Percentiles rank a stretch among this genome's conserved stretches.
These are phyloP conservation scores for Apus apus DNA, from an alignment of 2,113 vertebrate genomes.

Conservation along the genomic window DNA sequence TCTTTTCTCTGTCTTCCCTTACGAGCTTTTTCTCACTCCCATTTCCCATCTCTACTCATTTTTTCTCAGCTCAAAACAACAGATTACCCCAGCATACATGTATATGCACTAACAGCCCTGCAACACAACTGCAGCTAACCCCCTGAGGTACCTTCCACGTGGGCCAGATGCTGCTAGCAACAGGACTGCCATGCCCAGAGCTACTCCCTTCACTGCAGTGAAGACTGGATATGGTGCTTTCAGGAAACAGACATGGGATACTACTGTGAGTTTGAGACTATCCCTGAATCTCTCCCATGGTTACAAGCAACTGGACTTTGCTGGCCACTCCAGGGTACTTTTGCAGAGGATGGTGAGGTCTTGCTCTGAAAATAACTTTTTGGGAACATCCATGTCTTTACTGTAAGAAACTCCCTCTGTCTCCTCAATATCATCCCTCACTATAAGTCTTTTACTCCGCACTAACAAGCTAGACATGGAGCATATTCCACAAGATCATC, in stretches of 20 bases:
- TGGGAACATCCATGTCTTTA: neutral
- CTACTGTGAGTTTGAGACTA: neutral
- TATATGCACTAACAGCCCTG: neutral
- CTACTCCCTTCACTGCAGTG: neutral
- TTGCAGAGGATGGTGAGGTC: neutral
- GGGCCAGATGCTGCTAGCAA: neutral
- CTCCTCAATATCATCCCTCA: neutral
- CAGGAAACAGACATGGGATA: neutral
- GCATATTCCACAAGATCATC: neutral
- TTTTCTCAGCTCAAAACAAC: neutral
- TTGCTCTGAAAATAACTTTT: neutral
- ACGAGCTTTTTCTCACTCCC: neutral
- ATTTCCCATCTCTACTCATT: neutral
- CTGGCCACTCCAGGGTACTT: neutral
- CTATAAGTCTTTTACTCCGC: neutral
- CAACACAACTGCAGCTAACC: neutral
- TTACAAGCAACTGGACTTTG: neutral
- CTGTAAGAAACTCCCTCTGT: neutral
- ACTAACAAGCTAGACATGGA: neutral
- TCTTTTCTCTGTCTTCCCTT: neutral
- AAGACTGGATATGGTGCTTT: neutral
- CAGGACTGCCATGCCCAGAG: neutral
- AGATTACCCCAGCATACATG: neutral
- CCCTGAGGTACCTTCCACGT: neutral
- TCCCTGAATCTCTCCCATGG: neutral